phyloP scores from a whole-genome alignment of 2,797 vertebrate genomes.

The Molossus alvarezi region DNA sequence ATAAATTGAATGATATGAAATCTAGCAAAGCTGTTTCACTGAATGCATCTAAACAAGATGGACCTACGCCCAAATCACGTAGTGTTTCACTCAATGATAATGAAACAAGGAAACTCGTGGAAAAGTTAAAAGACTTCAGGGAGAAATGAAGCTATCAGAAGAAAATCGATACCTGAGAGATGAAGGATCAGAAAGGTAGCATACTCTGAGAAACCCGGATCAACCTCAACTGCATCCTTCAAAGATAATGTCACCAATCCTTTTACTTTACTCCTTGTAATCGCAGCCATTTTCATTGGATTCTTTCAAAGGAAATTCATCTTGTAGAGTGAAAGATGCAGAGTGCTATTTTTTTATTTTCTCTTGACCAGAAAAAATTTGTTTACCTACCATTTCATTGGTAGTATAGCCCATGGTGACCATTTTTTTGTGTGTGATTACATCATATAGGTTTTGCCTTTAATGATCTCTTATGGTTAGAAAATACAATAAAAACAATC shows the following conservation, averaged over 20 bases:
- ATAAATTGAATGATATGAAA: slow-evolving; percentile 96
- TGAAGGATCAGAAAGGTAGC: slow-evolving; percentile 94
- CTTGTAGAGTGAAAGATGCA: slow-evolving; percentile 97
- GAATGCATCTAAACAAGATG: slow-evolving; percentile 94
- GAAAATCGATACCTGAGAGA: slow-evolving; percentile 98
- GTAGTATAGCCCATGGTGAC: slow-evolving; percentile 90
- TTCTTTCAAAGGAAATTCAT: slow-evolving; percentile 99
- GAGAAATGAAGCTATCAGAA: slow-evolving; percentile 95
- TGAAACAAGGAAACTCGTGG: slow-evolving; percentile 95
- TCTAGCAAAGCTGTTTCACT: slow-evolving; percentile 91
- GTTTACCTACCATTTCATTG: not conserved
- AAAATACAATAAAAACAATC: slow-evolving; percentile 91
- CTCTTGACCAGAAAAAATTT: not conserved
- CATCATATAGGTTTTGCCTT: slow-evolving; percentile 95
- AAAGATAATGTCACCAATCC: slow-evolving; percentile 94
- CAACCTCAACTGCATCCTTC: slow-evolving; percentile 84
- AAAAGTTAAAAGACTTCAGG: slow-evolving; percentile 97
- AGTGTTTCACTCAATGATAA: slow-evolving; percentile 92
- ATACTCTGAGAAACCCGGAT: slow-evolving; percentile 91
- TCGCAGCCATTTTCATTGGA: slow-evolving; percentile 99
- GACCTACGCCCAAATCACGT: slow-evolving; percentile 91
- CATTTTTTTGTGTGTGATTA: slow-evolving; percentile 91
- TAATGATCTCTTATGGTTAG: slow-evolving; percentile 94
- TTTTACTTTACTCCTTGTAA: slow-evolving; percentile 98
- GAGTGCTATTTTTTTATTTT: slow-evolving; percentile 90